Base-by-base conservation (phyloP, 2,113 vertebrate genomes). In the Syngnathus scovelli region DNA sequence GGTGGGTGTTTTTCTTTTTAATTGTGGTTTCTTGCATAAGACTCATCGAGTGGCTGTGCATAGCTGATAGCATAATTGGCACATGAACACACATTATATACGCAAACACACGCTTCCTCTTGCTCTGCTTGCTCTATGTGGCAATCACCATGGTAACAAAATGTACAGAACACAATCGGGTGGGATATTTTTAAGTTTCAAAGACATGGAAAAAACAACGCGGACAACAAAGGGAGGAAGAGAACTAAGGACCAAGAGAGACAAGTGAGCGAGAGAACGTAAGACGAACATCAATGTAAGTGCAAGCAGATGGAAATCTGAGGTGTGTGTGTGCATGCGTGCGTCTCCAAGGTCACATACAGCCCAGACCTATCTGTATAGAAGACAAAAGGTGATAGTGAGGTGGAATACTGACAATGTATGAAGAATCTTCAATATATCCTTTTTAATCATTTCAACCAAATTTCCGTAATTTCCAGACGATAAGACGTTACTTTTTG, bases 151-250 rank as follows among this genome's bases (percentile, higher is more conserved):
- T 90, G 86, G 86, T 65, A 86, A 90, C 87, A 69, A 75, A 88
- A 90, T 86, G 85, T 83, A 86, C 83, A 78, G 86, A 84, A 82
- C 74, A 79, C 82, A 85, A 74, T 76, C 63, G 11, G 72, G 74
- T 69, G 69, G 86, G 82, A 81, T 90, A 85, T 88, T 88, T 89
- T 88, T 87, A 82, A 71, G 83, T 87, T 90, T 89, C 84, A 89
- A 90, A 90, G 76, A 69, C 68, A 70, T 71, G 79, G 79, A 84
- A 85, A 83, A 64, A 89, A 90, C 82, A 88, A 80, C 73, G 58
- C 75, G 75, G 66, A 84, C 48, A 67, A 85, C 82, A 86, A 82
- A 85, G 70, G 67, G 66, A 81, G 80, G 71, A 72, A 77, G 69
- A 78, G 74, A 80, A 72, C 67, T 56, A 56, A 21, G 13, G 33